phyloP scores from a whole-genome alignment of 2,113 vertebrate species.

The Myrmecobius fasciatus region DNA sequence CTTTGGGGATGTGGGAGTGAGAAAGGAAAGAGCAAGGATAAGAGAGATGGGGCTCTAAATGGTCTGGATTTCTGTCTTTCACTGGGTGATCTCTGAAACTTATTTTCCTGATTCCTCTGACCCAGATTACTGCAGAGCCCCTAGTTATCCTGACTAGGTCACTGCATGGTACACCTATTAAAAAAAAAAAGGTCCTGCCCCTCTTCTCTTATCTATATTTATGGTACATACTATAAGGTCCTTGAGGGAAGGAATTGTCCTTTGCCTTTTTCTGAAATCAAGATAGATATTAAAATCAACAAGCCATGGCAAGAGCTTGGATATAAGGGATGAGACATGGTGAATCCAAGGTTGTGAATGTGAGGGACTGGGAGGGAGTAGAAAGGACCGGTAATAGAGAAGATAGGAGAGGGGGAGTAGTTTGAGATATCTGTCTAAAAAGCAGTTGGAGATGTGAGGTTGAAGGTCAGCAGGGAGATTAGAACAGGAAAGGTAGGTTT shows the following conservation, averaged over 20 bases:
- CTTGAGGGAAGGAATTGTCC: background rate
- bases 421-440: too few relatives aligned
- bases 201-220: background rate
- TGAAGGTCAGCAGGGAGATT: too few relatives aligned
- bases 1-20: background rate
- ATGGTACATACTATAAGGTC: background rate
- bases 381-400: too few relatives aligned
- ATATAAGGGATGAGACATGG: too few relatives aligned
- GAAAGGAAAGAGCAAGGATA: background rate
- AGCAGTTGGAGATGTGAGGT: too few relatives aligned
- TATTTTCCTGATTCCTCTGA: background rate
- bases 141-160: background rate
- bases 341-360: too few relatives aligned
- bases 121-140: background rate
- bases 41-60: background rate
- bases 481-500: too few relatives aligned
- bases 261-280: too few relatives aligned
- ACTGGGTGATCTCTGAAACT: background rate
- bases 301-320: too few relatives aligned
- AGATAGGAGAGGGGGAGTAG: too few relatives aligned
- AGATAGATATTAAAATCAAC: too few relatives aligned
- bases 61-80: background rate
- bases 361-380: too few relatives aligned
- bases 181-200: background rate
- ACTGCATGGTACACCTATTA: background rate